Percentiles rank a stretch among this genome's conserved stretches.
phyloP scores from a whole-genome alignment of 2,797 vertebrate species.

The Spinus olivaceus region DNA sequence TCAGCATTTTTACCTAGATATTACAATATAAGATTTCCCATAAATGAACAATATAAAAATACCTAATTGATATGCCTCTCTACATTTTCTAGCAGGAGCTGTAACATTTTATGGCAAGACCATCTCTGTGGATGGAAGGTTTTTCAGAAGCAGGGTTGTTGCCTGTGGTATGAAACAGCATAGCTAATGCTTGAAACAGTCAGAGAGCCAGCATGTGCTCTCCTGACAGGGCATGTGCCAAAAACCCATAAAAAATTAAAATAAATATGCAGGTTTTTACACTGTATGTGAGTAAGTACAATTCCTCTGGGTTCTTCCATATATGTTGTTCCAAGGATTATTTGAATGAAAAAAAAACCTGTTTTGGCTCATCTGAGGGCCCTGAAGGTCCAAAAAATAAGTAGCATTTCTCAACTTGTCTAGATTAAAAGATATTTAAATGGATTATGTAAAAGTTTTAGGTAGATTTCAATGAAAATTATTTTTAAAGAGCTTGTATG shows the following conservation, averaged over 20 bases:
- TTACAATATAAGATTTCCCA: neutral
- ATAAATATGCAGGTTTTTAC: neutral
- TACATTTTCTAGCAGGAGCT: neutral
- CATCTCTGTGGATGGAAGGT: neutral
- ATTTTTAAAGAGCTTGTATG: neutral
- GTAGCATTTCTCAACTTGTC: neutral
- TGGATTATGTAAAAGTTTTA: rapidly evolving
- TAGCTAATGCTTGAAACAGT: neutral
- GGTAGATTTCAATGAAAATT: neutral
- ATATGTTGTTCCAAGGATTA: neutral
- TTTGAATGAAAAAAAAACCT: neutral
- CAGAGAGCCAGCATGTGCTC: neutral
- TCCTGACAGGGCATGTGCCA: neutral
- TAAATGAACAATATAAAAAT: neutral
- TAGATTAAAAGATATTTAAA: neutral
- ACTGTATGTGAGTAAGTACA: neutral
- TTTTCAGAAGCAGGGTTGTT: neutral
- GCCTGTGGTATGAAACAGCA: neutral
- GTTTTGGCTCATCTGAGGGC: neutral
- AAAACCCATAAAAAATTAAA: neutral
- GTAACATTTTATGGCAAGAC: neutral
- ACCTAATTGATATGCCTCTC: neutral
- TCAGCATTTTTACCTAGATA: neutral
- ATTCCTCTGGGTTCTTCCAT: neutral
- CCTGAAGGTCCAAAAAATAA: neutral